A percentile compares a stretch with the other conserved stretches of the same genome.
These are phyloP conservation scores for Grantiella picta DNA, from an alignment of 2,113 vertebrate species.

Conservation along the genomic window DNA sequence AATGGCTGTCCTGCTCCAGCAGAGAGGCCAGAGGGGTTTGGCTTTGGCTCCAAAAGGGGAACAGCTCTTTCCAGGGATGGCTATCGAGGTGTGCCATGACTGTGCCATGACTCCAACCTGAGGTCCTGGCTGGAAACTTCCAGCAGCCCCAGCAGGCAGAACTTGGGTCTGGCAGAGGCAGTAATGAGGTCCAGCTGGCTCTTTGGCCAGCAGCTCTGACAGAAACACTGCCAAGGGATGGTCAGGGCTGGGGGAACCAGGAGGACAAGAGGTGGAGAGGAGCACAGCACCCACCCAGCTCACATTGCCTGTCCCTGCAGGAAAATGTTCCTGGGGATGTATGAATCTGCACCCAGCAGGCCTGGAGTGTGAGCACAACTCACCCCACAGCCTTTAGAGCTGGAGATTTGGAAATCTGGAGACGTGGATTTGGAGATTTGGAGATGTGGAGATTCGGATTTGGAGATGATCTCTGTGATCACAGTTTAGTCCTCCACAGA, in stretches of 20 bases:
- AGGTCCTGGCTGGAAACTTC: slow-evolving; percentile 12
- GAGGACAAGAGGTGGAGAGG: neutral
- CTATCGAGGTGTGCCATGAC: neutral
- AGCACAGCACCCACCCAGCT: neutral
- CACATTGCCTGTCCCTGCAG: neutral
- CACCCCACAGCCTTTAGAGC: neutral
- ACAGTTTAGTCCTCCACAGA: neutral
- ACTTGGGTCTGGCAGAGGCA: neutral
- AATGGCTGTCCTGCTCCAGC: neutral
- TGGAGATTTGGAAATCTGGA: neutral
- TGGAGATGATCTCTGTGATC: neutral
- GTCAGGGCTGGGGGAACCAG: neutral
- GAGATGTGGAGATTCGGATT: neutral
- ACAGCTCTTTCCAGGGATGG: neutral
- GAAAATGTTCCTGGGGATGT: neutral
- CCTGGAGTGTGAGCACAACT: neutral
- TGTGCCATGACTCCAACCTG: neutral
- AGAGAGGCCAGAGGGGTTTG: slow-evolving; percentile 10
- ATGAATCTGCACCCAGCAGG: neutral
- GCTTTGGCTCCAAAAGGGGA: slow-evolving; percentile 22
- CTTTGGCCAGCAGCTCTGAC: neutral
- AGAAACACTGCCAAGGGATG: neutral
- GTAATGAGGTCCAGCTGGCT: slow-evolving; percentile 21
- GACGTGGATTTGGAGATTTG: neutral
- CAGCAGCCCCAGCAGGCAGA: slow-evolving; percentile 25